phyloP scores from a whole-genome alignment of 1,140 invertebrate species.

The Phocides pigmalion region DNA sequence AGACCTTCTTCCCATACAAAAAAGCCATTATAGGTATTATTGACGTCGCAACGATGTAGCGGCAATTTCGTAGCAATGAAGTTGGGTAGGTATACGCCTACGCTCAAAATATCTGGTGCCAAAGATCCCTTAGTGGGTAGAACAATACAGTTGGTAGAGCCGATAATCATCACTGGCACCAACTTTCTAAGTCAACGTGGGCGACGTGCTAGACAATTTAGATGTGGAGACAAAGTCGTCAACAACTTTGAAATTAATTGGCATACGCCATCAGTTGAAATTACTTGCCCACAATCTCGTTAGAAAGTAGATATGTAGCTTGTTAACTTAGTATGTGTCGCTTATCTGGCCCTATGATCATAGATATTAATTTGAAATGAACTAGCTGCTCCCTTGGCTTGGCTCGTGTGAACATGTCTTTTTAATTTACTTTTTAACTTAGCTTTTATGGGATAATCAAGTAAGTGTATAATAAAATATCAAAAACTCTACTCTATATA shows the following conservation, averaged over 20 bases:
- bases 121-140: conserved; percentile 10
- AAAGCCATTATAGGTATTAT: no score
- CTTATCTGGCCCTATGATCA: conserved; percentile 12
- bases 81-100: no score
- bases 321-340: conserved; percentile 4
- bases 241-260: conserved; percentile 22
- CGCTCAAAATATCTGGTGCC: no score
- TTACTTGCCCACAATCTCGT: conserved; percentile 11
- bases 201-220: neutral
- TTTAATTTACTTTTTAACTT: no score
- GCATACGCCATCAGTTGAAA: conserved; percentile 17
- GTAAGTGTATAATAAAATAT: no score
- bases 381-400: no score
- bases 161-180: neutral
- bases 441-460: no score
- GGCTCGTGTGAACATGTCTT: no score
- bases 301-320: conserved; percentile 19
- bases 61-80: no score
- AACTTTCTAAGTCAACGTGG: conserved; percentile 7
- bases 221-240: conserved; percentile 17
- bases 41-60: no score
- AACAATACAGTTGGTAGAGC: neutral
- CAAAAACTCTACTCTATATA: no score
- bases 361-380: neutral
- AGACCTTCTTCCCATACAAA: no score